Percentiles rank a stretch among this genome's conserved stretches.
phyloP scores from a whole-genome alignment of 2,797 vertebrate species.

The Centroberyx gerrardi region DNA sequence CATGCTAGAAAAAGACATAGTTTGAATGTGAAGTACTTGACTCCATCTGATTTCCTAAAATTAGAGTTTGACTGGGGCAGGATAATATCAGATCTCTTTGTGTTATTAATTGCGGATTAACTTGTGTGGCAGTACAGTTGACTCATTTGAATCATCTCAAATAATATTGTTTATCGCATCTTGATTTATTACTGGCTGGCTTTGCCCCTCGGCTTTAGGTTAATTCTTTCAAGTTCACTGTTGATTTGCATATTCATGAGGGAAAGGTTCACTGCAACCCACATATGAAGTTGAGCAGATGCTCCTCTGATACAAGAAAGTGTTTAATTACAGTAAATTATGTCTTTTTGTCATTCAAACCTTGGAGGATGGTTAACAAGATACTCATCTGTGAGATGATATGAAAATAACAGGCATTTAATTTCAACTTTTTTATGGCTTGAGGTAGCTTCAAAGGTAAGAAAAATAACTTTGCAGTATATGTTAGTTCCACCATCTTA shows the following conservation, averaged over 20 bases:
- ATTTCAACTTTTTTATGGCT: constrained; percentile 41
- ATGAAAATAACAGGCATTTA: constrained; percentile 38
- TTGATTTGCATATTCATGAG: constrained; percentile 76
- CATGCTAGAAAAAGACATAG: not conserved
- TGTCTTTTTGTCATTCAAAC: constrained; percentile 66
- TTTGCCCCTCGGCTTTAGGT: constrained; percentile 63
- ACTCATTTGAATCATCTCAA: constrained; percentile 61
- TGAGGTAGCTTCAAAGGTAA: constrained; percentile 39
- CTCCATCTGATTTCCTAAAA: constrained; percentile 69
- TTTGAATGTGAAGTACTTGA: constrained; percentile 32
- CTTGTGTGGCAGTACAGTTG: constrained; percentile 58
- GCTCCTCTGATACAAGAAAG: constrained; percentile 69
- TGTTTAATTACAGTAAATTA: constrained; percentile 72
- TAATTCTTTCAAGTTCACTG: constrained; percentile 66
- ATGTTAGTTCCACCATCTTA: constrained; percentile 7
- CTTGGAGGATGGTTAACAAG: constrained; percentile 57
- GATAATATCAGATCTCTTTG: constrained; percentile 70
- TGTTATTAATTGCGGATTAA: constrained; percentile 76
- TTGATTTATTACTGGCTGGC: constrained; percentile 64
- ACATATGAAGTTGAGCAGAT: constrained; percentile 69
- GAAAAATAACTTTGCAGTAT: constrained; percentile 21
- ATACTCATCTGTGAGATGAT: constrained; percentile 48
- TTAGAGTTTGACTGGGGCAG: constrained; percentile 59
- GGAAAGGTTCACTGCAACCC: constrained; percentile 60
- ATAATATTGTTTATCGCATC: constrained; percentile 67